These are phyloP conservation scores for Sinohyriopsis cumingii DNA, from an alignment of 2,888 invertebrate species.

Conservation along the genomic window DNA sequence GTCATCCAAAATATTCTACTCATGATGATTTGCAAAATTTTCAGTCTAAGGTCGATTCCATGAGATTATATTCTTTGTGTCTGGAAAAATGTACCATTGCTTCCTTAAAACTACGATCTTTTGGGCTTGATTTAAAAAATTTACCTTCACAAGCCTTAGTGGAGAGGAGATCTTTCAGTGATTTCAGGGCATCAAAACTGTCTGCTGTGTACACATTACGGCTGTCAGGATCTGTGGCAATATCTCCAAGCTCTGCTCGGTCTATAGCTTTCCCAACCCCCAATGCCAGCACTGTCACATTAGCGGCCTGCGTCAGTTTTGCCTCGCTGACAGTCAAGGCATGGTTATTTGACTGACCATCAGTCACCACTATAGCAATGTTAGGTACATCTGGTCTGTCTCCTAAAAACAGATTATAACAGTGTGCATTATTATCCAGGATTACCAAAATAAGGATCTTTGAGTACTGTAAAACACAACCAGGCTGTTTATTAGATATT, in stretches of 20 bases:
- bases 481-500: too few species aligned
- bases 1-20: too few species aligned
- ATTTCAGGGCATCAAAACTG: constrained; percentile 55
- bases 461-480: too few species aligned
- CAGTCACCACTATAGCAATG: constrained; percentile 58
- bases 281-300: constrained; percentile 54
- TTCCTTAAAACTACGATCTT: background rate
- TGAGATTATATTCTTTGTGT: background rate
- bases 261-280: constrained; percentile 53
- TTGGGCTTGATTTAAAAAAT: background rate
- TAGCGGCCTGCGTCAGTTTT: constrained; percentile 40
- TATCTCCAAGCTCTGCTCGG: constrained; percentile 45
- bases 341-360: constrained; percentile 53
- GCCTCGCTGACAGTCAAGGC: constrained; percentile 42
- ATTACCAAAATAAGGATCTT: too few species aligned
- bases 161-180: constrained; percentile 48
- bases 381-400: constrained; percentile 54
- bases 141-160: constrained; percentile 58
- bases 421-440: background rate
- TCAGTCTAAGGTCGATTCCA: background rate
- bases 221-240: constrained; percentile 59
- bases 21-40: too few species aligned
- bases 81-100: background rate
- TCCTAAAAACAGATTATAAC: constrained; percentile 24
- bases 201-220: constrained; percentile 61